Evolutionary conservation across 2,797 vertebrate genomes (phyloP), one percentile per base, ranked within the genome.

Genomic region (Danio aesculapii): DNA sequence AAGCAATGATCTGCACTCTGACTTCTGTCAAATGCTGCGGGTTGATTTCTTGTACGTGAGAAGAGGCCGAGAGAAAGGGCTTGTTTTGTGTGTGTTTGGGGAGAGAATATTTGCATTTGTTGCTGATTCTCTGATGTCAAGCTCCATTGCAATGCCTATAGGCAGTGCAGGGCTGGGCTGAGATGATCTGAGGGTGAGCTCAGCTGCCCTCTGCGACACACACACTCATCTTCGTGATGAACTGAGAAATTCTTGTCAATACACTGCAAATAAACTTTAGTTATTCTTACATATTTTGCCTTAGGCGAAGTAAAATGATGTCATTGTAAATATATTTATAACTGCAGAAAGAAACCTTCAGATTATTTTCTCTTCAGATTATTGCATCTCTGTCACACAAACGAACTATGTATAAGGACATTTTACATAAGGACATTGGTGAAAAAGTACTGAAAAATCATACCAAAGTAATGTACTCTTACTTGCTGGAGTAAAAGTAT

Each of bases 1-100:
- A 58, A 57, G 53, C 41, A 39, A 58, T 30, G 21, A 49, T 39
- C 14, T 77, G 10, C 44, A 5, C 57, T 77, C 16, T 69, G 17
- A 78, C 46, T 17, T 61, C 55, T 19, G 55, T 70, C n/a, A 69
- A 78, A 78, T 1, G 57, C 77, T 71, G 67, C 47, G 62, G 66
- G 46, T 79, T 19, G n/a, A 62, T 71, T 79, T 44, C 44, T 41
- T 68, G 43, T 49, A 21, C 49, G 64, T 3, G 5, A 30, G 16
- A 39, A 57, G 53, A 77, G 52, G 44, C 64, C 2, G 43, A 77
- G 19, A 58, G 41, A 47, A 55, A 77, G 39, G 52, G 64, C 53
- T 77, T 58, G 63, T 46, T 77, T n/a, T 39, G 53, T 55, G 21
- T 50, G 67, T 39, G 17, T 63, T 69, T 64, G 30, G 19, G 30